Conservation (phyloP, 2,113 vertebrate species). For the Salvator merianae region DNA sequence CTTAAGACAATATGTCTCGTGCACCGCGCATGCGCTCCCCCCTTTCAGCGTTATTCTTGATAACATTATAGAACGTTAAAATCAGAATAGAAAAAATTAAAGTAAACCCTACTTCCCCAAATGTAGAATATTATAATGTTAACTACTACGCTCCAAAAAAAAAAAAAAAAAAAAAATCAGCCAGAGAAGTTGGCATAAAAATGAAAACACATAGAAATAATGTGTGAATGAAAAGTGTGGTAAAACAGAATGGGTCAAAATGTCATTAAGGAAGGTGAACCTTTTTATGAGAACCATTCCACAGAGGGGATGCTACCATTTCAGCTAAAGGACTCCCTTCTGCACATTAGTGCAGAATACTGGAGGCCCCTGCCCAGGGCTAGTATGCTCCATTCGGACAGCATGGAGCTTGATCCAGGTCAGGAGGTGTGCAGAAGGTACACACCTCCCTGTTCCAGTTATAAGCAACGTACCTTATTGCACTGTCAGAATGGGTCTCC, state of each 20-base stretch:
- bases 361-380: too few relatives aligned
- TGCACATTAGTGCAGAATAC: too few relatives aligned
- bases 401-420: too few relatives aligned
- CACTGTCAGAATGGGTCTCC: too few relatives aligned
- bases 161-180: not conserved
- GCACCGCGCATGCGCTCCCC: too few relatives aligned
- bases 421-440: too few relatives aligned
- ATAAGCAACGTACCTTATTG: too few relatives aligned
- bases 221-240: not conserved
- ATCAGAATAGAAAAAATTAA: not conserved
- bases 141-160: not conserved
- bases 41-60: not conserved
- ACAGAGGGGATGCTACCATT: not conserved
- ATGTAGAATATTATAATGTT: not conserved
- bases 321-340: too few relatives aligned
- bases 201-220: not conserved
- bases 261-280: not conserved
- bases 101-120: not conserved
- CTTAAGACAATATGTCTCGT: too few relatives aligned
- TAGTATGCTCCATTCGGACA: too few relatives aligned
- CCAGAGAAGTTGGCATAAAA: not conserved
- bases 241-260: not conserved
- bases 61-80: not conserved
- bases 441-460: too few relatives aligned
- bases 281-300: not conserved